Conservation (phyloP, 1,140 invertebrate species). For the Drosophila ohnishii region DNA sequence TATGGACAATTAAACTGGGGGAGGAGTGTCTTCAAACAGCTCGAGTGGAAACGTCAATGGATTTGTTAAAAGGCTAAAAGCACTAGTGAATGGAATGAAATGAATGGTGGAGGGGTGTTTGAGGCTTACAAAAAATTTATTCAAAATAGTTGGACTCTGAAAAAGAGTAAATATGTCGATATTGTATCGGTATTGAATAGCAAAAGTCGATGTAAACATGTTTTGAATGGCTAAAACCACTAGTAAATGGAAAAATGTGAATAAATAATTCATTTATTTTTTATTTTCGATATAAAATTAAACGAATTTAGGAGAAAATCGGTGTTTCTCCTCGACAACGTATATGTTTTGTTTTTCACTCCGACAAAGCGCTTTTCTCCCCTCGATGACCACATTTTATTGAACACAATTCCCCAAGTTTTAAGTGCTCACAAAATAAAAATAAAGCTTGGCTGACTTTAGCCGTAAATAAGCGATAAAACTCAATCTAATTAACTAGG, state of each 20-base stretch:
- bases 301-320: not conserved
- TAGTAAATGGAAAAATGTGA: not conserved
- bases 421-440: constrained; percentile 1
- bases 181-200: not conserved
- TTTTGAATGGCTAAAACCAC: not conserved
- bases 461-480: constrained; percentile 7
- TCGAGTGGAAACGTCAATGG: constrained; percentile 17
- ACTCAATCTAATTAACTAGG: constrained; percentile 7
- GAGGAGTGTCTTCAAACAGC: not conserved
- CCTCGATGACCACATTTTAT: not conserved
- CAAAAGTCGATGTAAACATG: no score
- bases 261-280: no score
- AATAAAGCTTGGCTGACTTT: not conserved
- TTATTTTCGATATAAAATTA: no score
- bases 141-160: no score
- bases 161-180: no score
- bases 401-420: not conserved
- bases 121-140: no score
- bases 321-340: not conserved
- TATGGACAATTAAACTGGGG: constrained; percentile 32
- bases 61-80: constrained; percentile 1
- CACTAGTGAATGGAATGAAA: not conserved
- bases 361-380: not conserved
- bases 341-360: not conserved
- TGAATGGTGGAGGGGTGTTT: not conserved